Evolutionary conservation across 2,888 invertebrate genomes (phyloP), one percentile per base, ranked within the genome.

Genomic region (Hetaerina titia): DNA sequence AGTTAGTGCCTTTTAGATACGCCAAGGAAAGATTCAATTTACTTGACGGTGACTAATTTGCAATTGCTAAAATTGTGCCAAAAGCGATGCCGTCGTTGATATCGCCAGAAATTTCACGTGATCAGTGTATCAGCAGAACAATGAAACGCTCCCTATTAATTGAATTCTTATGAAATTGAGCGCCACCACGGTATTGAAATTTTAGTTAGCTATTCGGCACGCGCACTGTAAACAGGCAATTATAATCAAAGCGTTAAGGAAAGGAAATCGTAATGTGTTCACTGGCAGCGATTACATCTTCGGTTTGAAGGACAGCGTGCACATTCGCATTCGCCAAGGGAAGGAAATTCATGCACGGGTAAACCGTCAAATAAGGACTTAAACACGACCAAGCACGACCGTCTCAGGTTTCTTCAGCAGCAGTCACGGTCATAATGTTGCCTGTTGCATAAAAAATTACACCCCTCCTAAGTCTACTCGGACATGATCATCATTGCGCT

Each of bases 291-390:
- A 81, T 81, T 81, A 81, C 31, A 31, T 81, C 81, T 15, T 81
- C 13, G 5, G 81, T 2, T 31, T 31, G 81, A 81, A 81, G 81
- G 81, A 81, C 81, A 81, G 25, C 81, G 81, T 31, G 31, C 31
- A 81, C 13, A 81, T 31, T 31, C 81, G 31, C 81, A 81, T 81
- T 81, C 31, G 81, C 22, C 81, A 13, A 25, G 90, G 69, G 92
- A 89, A 58, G n/a, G 57, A 74, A 69, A 56, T 92, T 92, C 92
- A 92, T 69, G 92, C 92, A 74, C 74, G 92, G 92, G 4, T 92
- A 92, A 45, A 31, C 74, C 64, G 19, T 69, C 11, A 92, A 69
- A 69, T 92, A 31, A 13, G 92, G 56, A 19, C 56, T 64, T 7
- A 69, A n/a, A 69, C 8, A 45, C 45, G n/a, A 64, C 64, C 17